These are phyloP conservation scores for Aplysia californica DNA, from an alignment of 1,140 invertebrate species.

Conservation along the genomic window DNA sequence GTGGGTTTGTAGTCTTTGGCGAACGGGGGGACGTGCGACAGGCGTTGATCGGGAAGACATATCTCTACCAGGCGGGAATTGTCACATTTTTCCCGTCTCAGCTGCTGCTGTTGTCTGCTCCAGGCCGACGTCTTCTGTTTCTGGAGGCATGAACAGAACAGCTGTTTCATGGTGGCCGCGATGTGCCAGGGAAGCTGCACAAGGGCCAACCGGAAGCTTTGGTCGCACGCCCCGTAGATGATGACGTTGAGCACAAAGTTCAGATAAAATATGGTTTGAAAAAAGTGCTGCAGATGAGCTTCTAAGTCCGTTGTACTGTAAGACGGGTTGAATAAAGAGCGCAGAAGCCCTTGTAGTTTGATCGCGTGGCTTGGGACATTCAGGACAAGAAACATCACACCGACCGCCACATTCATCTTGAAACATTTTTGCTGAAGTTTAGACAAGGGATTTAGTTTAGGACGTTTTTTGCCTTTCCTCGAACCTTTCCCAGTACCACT, in stretches of 20 bases:
- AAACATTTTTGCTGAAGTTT: slow-evolving; percentile 79
- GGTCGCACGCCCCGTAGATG: slow-evolving; percentile 76
- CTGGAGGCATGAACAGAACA: background rate
- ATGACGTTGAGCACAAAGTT: slow-evolving; percentile 89
- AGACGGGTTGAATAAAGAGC: slow-evolving; percentile 31
- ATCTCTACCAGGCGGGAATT: slow-evolving; percentile 52
- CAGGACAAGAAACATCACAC: slow-evolving; percentile 81
- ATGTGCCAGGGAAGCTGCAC: slow-evolving; percentile 31
- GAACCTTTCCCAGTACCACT: background rate
- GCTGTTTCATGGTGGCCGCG: background rate
- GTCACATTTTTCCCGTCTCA: slow-evolving; percentile 8
- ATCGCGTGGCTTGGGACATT: slow-evolving; percentile 77
- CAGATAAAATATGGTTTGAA: slow-evolving; percentile 78
- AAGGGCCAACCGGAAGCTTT: slow-evolving; percentile 43
- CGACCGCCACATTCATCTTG: slow-evolving; percentile 84
- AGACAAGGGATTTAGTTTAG: background rate
- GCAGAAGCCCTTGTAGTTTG: slow-evolving; percentile 59
- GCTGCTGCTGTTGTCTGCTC: background rate
- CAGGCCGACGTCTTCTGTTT: background rate
- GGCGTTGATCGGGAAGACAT: slow-evolving; percentile 43
- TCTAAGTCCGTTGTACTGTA: slow-evolving; percentile 44
- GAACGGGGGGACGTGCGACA: slow-evolving; percentile 45
- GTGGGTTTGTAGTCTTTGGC: slow-evolving; percentile 38
- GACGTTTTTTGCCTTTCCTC: background rate
- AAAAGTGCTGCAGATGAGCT: slow-evolving; percentile 71